Evolutionary conservation across 2,113 vertebrate genomes (phyloP), one percentile per base, ranked within the genome.

Genomic region (Cricetomys ansorgei): DNA sequence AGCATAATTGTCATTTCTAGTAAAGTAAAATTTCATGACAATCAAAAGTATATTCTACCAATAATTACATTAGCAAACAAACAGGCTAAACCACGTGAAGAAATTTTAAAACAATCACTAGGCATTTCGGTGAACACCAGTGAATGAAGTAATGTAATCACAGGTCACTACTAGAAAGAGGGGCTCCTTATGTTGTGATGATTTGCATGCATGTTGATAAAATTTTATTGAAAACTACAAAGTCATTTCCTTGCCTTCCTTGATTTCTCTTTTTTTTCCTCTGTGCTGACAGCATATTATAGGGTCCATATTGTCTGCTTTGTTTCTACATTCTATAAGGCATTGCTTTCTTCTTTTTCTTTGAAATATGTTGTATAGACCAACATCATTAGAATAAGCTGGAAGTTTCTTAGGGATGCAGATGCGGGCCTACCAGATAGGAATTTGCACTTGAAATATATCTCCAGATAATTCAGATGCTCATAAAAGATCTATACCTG

Each of bases 41-140:
- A 85, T 55, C 27, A 80, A 85, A 94, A 34, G 4, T 65, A 72
- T 4, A n/a, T 59, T 62, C 62, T 76, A 40, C 83, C 64, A 92
- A 86, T 23, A 85, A 81, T 89, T 89, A 70, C 5, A 90, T 88
- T 31, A 91, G 10, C 37, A 97, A 94, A 81, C n/a, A 90, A 92
- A 12, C 7, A 45, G 91, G 31, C 57, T 57, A 31, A 17, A 88
- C 90, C 2, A 77, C 7, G 45, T 96, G 73, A 96, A 96, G 59
- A 91, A 81, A 95, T 89, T 62, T n/a, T 62, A 92, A 91, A 91
- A 34, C 11, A 77, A 88, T 81, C 48, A 81, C 50, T 55, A 91
- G 37, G 27, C 8, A 70, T 91, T 89, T 40, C 37, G 90, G 40
- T 10, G 76, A 43, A 16, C 5, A 91, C 27, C 48, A 76, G 21